Evolutionary conservation across 1,140 invertebrate genomes (phyloP).

Genomic region (Leptinotarsa lineolata): DNA sequence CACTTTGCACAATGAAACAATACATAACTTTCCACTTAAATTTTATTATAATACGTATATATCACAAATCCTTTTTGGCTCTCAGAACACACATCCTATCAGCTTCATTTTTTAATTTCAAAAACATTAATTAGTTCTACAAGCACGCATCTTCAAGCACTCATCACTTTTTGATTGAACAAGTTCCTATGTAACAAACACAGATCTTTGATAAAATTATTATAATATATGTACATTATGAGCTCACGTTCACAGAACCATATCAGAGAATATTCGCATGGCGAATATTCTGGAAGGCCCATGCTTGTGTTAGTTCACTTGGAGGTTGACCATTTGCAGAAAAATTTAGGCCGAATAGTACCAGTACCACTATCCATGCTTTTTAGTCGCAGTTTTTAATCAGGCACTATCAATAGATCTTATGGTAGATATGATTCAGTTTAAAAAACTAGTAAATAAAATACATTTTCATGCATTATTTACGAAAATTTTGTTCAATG

Average conservation of each 20-base stretch:
- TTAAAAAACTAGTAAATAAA: constrained; percentile 54
- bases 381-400: constrained; percentile 35
- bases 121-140: constrained; percentile 51
- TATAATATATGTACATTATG: constrained; percentile 47
- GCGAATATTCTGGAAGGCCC: constrained; percentile 34
- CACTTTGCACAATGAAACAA: constrained; percentile 43
- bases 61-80: constrained; percentile 58
- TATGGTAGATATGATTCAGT: constrained; percentile 53
- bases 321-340: constrained; percentile 32
- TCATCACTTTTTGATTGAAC: constrained; percentile 49
- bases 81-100: constrained; percentile 54
- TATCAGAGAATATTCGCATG: constrained; percentile 38
- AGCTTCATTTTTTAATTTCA: constrained; percentile 50
- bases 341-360: constrained; percentile 41
- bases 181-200: constrained; percentile 51
- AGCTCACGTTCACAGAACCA: constrained; percentile 47
- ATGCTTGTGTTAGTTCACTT: constrained; percentile 23
- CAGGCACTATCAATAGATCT: constrained; percentile 52
- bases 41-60: constrained; percentile 58
- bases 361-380: constrained; percentile 36
- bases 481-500: constrained; percentile 52
- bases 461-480: constrained; percentile 49
- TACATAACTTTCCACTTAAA: constrained; percentile 47
- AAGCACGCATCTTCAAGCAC: constrained; percentile 48
- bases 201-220: constrained; percentile 49